Evolutionary conservation across 2,797 vertebrate species (phyloP).

Genomic region (Simalia tracyae): DNA sequence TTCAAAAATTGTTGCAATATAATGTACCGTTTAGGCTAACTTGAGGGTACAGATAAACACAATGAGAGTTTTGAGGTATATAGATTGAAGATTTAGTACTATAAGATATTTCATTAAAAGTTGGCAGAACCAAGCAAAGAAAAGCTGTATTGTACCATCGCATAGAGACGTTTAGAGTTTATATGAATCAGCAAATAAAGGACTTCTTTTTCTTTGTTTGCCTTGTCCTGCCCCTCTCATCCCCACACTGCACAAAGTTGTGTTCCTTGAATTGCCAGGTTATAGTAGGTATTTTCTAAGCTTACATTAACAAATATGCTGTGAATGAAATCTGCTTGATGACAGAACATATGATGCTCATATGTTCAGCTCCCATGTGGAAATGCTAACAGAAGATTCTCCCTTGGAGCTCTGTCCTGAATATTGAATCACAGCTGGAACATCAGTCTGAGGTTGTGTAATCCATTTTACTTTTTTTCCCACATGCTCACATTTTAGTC

Average conservation of each 20-base stretch:
- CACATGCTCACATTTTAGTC: constrained; percentile 70
- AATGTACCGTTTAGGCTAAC: no score
- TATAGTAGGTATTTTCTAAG: not conserved
- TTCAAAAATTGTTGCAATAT: no score
- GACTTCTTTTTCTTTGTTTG: not conserved
- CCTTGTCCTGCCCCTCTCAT: not conserved
- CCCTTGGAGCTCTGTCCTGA: not conserved
- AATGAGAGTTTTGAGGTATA: no score
- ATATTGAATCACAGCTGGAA: not conserved
- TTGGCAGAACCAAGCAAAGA: not conserved
- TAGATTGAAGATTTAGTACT: no score
- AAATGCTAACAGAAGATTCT: not conserved
- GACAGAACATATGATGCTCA: not conserved
- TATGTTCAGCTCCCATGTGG: no score
- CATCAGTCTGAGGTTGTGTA: not conserved
- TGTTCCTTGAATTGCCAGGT: not conserved
- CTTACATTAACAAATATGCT: not conserved
- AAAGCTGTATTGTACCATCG: not conserved
- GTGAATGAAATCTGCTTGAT: not conserved
- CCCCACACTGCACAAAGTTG: no score
- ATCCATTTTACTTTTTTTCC: not conserved
- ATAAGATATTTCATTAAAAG: not conserved
- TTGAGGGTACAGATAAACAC: no score
- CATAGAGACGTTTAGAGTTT: not conserved
- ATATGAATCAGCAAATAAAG: not conserved